Evolutionary conservation across 2,888 invertebrate species (phyloP).

Genomic region (Tetragonisca angustula): DNA sequence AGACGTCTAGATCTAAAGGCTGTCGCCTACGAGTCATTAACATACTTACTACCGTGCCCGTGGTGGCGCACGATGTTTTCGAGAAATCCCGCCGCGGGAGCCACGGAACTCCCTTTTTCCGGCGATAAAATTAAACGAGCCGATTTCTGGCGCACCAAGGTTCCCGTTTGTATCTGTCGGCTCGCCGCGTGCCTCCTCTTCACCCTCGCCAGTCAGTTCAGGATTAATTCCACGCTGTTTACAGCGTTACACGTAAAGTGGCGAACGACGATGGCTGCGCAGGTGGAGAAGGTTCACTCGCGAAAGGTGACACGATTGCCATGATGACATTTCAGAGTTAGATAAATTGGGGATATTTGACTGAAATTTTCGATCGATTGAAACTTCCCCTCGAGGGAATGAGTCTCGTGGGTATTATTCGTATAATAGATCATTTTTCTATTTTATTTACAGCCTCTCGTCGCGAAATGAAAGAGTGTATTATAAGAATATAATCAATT

Average conservation of each 20-base stretch:
- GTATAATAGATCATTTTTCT: too few relatives aligned
- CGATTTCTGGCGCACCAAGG: conserved; percentile 62
- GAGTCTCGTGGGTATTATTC: too few relatives aligned
- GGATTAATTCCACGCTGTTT: conserved; percentile 47
- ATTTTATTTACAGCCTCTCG: too few relatives aligned
- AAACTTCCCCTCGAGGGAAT: too few relatives aligned
- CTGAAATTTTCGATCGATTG: too few relatives aligned
- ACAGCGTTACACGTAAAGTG: conserved; percentile 9
- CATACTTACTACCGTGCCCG: conserved; percentile 74
- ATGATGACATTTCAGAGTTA: too few relatives aligned
- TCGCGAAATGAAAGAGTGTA: too few relatives aligned
- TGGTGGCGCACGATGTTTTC: conserved; percentile 34
- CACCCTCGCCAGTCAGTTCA: neutral
- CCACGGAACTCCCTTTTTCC: conserved; percentile 56
- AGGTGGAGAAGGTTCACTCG: too few relatives aligned
- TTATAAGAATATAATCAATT: neutral
- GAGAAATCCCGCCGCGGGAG: conserved; percentile 28
- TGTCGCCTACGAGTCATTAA: conserved; percentile 83
- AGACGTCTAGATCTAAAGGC: conserved; percentile 82
- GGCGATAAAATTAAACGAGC: conserved; percentile 65
- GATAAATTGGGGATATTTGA: too few relatives aligned
- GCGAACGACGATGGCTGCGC: conserved; percentile 6
- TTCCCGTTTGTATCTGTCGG: conserved; percentile 56
- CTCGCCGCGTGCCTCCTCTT: conserved; percentile 9
- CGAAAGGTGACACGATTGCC: neutral